Evolutionary conservation across 1,140 invertebrate species (phyloP), one percentile per base, ranked within the genome.

Genomic region (Apis florea): DNA sequence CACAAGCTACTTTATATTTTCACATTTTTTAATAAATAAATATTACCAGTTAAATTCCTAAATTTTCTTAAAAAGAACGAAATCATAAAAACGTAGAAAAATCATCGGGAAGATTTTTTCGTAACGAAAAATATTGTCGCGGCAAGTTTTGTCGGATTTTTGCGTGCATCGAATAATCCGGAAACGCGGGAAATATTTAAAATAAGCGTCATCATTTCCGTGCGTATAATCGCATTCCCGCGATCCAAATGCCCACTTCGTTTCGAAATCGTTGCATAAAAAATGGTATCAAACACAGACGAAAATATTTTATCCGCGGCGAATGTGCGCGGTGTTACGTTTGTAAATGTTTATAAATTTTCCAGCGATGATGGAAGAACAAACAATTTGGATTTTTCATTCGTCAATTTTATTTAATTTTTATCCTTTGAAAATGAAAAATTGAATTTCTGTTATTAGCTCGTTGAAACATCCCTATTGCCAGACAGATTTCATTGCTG

Each of bases 241-340:
- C 19, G 26, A n/a, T 70, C 68, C 51, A 24, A 26, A 53, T 24
- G 51, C 24, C 19, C 49, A 21, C 24, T 17, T 21, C 40, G 31
- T n/a, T 24, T 19, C 47, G 31, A 13, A 54, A 26, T 49, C 17
- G 56, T 78, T 53, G 76, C 31, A 69, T 78, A 78, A 69, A 69
- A 40, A 78, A 78, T 66, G 76, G 51, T 78, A 69, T 78, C 76
- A 51, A 47, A 51, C 70, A 66, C 31, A 40, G 31, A 78, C 47
- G 31, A 51, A 66, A 78, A 59, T 47, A 61, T 54, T 78, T 78
- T 69, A 58, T 53, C 56, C 24, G 61, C 69, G 51, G n/a, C n/a
- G 66, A 78, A 56, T 17, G 66, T 19, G 53, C 12, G 66, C 51
- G 21, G 26, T 10, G 66, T 59, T 26, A 40, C 56, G 76, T 51